Evolutionary conservation across 2,888 invertebrate species (phyloP), one percentile per base, ranked within the genome.

Genomic region (Meiosimyza decipiens): DNA sequence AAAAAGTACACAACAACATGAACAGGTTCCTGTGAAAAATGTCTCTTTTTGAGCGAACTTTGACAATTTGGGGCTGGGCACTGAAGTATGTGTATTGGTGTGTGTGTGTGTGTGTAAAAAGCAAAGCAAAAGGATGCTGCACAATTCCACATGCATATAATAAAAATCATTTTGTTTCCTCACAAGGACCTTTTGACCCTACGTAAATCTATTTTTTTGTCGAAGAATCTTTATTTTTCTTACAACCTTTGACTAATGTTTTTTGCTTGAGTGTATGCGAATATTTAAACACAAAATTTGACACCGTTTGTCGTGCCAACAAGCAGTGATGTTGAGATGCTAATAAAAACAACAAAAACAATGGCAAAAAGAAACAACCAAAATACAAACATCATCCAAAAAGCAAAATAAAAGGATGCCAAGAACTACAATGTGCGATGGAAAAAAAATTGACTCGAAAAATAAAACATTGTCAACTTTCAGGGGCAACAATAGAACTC

Each of bases 401-500:
- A 15, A n/a, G 28, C 3, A 57, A 57, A 22, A 57, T 18, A 18
- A 28, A 57, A 12, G n/a, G n/a, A 57, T 40, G 28, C 16, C 16
- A 57, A 57, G 15, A 40, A 9, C 11, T 57, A 18, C 57, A 12
- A 22, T 16, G 28, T 13, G 55, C 57, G 18, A 67, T 13, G 33
- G 28, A 67, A n/a, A 57, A 33, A 52, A 9, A 60, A 40, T 40
- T 40, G 40, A 40, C 40, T 40, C 40, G 40, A n/a, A 60, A 50
- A 49, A 50, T 28, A 62, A 62, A 60, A 62, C 33, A 33, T 62
- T 70, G 69, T 62, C 60, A 50, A 70, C 69, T 62, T 70, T 70
- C 62, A 62, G 69, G 69, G 62, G 62, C 62, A 57, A 52, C 69
- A 70, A 51, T n/a, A 62, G 62, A 70, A 50, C 33, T 69, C 18